Base-by-base conservation (phyloP, 2,113 vertebrate genomes). In the Grantiella picta region DNA sequence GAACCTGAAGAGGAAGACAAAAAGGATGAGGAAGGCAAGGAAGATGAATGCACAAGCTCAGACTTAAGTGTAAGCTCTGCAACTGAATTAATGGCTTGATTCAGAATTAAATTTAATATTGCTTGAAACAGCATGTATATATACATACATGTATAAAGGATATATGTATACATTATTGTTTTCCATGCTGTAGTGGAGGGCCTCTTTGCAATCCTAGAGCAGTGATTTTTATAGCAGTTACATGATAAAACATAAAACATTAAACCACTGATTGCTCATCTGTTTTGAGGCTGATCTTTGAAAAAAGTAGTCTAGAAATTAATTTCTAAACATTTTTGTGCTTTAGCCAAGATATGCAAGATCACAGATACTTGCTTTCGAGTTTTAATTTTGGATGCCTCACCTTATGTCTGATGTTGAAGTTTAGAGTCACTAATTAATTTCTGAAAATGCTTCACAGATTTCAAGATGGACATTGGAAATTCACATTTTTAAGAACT, bases 31-130 rank as follows among this genome's bases (percentile, higher is more conserved):
- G 96, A 97, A 11, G 97, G 97, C 11, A 92, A 98, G 18, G 95
- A 98, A 27, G 98, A 98, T n/a, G 97, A 98, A 63, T 95, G 96
- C 63, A 92, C 96, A 25, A 95, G 90, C 52, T 97, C 97, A 85
- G 97, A 98, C 86, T 95, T 99, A 92, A 98, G 97, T 50, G 98
- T 99, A 49, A 95, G 98, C 96, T 81, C 45, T 77, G 47, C 36
- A 45, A 70, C 36, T 79, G 17, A 78, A 81, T 35, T 56, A 92
- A 71, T 56, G n/a, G 21, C 25, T 90, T 18, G 11, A 78, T 63
- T 86, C 24, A 88, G n/a, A 89, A 77, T 70, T 45, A 45, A 52
- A 53, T 64, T 15, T 53, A 78, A 24, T 52, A 25, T 28, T 78
- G 19, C n/a, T 86, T 72, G 42, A 8, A 40, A 49, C n/a, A 66